Conservation (phyloP, 2,113 vertebrate species). For the Nothoprocta perdicaria region DNA sequence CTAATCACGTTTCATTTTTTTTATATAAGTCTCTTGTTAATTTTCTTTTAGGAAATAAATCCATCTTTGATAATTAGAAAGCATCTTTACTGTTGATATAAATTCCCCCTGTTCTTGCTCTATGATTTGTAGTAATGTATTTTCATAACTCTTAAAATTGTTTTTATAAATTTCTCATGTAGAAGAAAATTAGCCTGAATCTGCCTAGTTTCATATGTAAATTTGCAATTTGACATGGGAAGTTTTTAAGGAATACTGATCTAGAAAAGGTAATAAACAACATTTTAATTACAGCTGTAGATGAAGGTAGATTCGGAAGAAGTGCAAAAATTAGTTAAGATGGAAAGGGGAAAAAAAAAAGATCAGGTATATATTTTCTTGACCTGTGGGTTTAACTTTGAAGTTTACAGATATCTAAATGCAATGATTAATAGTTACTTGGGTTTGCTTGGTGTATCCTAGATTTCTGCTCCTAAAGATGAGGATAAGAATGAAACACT, state of each 20-base stretch:
- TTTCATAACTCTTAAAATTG: neutral
- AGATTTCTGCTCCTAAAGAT: constrained; percentile 72
- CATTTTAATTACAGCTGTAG: neutral
- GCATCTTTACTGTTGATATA: neutral
- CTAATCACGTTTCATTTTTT: neutral
- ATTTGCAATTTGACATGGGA: neutral
- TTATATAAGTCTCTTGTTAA: neutral
- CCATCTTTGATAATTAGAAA: neutral
- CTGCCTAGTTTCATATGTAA: neutral
- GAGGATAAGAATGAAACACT: constrained; percentile 80
- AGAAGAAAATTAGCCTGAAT: neutral
- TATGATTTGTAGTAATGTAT: neutral
- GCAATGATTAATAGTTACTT: neutral
- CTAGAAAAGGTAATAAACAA: neutral
- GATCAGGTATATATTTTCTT: neutral
- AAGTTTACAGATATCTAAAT: neutral
- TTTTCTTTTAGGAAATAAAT: neutral
- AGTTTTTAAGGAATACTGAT: neutral
- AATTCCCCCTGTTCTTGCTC: neutral
- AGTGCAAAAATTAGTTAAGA: neutral
- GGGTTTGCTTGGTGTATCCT: neutral
- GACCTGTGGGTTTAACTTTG: neutral
- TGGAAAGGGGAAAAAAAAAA: neutral
- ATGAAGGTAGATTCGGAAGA: neutral
- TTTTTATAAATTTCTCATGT: neutral